Base-by-base conservation (phyloP, 1,140 invertebrate genomes). In the Drosophila sp. region DNA sequence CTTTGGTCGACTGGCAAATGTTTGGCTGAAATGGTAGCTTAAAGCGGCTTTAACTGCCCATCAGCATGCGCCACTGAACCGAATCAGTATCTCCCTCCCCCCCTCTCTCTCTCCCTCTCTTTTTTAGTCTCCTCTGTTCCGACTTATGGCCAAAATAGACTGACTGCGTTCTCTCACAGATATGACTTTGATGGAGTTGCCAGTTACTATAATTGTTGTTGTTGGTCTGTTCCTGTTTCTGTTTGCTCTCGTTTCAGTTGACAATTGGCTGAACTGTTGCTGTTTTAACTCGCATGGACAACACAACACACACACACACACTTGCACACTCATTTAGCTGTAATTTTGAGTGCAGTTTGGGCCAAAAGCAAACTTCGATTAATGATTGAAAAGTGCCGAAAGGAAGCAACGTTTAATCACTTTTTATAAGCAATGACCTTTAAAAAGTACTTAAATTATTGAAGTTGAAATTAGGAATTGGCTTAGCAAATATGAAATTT, bases 11-110 rank as follows among this genome's bases (percentile, higher is more conserved):
- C 29, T 61, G 36, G 67, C 58, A 48, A 70, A 45, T 67, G 58
- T 64, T 70, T 51, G 51, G 9, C 46, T 36, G 21, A 21, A 32
- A 46, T 45, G 51, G 16, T 32, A 56, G 72, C 76, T 78, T 78
- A 72, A 78, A 78, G 76, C 62, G 66, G 67, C 72, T 76, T 78
- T 76, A 70, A 72, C 61, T 76, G 66, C 56, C 66, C 72, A 66
- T 57, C 43, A 54, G 51, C 56, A 78, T 58, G 76, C 61, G 43
- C 57, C 58, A 58, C 51, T 73, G 57, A 43, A 64, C 70, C 29
- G 11, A 21, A 57, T 53, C 38, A 63, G 36, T 63, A 58, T 45
- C 32, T 4, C 11, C 8, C 16, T 13, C 18, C 5, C 9, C 9
- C 48, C 18, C 14, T 7, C 7, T 13, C 4, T 27, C 14, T 29